These are phyloP conservation scores for Cancer borealis DNA, from an alignment of 2,888 invertebrate species.

Conservation along the genomic window DNA sequence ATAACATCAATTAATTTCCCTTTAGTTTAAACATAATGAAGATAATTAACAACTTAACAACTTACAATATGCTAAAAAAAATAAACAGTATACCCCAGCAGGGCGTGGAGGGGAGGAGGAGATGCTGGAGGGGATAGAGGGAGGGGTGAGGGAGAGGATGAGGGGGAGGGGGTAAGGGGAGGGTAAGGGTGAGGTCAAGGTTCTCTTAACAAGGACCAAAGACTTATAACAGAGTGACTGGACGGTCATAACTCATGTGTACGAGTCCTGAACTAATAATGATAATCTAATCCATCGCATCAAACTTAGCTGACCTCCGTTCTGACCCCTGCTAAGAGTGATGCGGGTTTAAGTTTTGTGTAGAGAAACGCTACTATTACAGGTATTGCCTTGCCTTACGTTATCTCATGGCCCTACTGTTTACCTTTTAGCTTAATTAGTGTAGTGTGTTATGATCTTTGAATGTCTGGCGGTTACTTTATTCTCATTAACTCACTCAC, in stretches of 20 bases:
- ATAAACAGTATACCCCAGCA: neutral
- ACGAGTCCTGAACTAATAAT: neutral
- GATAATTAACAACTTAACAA: neutral
- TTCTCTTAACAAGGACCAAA: neutral
- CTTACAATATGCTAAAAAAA: neutral
- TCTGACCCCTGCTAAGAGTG: no score
- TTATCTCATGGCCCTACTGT: no score
- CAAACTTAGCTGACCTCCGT: neutral
- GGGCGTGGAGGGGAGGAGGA: neutral
- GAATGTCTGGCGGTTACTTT: no score
- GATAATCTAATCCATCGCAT: neutral
- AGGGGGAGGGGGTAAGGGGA: no score
- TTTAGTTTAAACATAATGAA: neutral
- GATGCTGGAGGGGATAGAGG: neutral
- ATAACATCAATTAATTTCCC: neutral
- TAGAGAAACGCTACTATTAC: no score
- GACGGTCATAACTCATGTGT: neutral
- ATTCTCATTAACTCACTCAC: no score
- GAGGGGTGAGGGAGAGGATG: no score
- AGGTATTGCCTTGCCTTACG: no score
- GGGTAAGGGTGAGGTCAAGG: neutral
- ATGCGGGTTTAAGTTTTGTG: no score
- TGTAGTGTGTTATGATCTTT: no score
- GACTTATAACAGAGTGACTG: neutral
- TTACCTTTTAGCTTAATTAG: no score